phyloP scores from a whole-genome alignment of 2,113 vertebrate genomes.

The Tenrec ecaudatus region DNA sequence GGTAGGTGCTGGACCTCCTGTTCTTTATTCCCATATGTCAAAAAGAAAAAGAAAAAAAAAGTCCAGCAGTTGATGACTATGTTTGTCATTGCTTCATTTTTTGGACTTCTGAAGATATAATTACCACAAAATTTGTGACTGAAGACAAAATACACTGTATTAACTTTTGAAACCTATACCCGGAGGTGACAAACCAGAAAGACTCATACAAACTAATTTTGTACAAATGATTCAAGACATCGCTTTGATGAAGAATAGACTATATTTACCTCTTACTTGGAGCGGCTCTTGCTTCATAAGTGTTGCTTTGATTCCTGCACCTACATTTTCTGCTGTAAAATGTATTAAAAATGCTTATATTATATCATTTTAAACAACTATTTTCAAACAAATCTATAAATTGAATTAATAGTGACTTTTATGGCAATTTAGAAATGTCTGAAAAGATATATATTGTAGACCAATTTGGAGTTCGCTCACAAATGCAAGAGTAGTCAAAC shows the following conservation, averaged over 20 bases:
- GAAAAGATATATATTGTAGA: constrained; percentile 14
- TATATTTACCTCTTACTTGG: constrained; percentile 88
- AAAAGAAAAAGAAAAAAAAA: constrained; percentile 25
- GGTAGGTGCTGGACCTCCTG: neutral
- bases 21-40: constrained; percentile 31
- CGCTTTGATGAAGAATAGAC: constrained; percentile 33
- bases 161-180: neutral
- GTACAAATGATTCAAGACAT: constrained; percentile 43
- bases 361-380: constrained; percentile 37
- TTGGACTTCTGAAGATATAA: constrained; percentile 37
- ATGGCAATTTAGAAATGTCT: constrained; percentile 34
- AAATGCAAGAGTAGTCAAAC: constrained; percentile 30
- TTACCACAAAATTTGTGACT: constrained; percentile 36
- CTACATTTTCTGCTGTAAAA: constrained; percentile 83
- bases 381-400: constrained; percentile 59
- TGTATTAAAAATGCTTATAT: constrained; percentile 54
- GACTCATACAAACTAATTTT: constrained; percentile 25
- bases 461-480: constrained; percentile 4
- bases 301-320: constrained; percentile 83
- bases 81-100: constrained; percentile 24
- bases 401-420: neutral
- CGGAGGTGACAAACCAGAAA: constrained; percentile 12
- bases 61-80: constrained; percentile 19
- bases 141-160: constrained; percentile 55
- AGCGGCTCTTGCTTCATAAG: constrained; percentile 85